A percentile compares a stretch with the other conserved stretches of the same genome.
phyloP scores from a whole-genome alignment of 2,888 invertebrate genomes.

The Drosophila paranaensis region DNA sequence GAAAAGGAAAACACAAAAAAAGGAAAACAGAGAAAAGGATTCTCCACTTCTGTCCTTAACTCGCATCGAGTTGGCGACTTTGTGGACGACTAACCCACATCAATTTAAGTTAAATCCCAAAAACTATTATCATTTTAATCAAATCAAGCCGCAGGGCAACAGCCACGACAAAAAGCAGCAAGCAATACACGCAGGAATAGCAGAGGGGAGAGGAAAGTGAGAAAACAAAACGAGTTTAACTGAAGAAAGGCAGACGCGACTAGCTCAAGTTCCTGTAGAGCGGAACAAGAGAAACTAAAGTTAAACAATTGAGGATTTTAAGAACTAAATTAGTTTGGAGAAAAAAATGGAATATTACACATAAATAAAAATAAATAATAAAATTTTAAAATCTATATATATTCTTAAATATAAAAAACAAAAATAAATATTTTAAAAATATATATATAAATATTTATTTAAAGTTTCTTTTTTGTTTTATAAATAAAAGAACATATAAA shows the following conservation, averaged over 20 bases:
- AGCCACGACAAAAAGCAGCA: constrained; percentile 20
- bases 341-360: no score
- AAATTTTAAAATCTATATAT: no score
- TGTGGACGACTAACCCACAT: constrained; percentile 62
- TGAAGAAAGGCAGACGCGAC: constrained; percentile 17
- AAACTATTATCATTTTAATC: constrained; percentile 81
- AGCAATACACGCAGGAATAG: constrained; percentile 40
- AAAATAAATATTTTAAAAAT: no score
- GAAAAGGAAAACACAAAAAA: neutral
- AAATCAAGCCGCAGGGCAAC: constrained; percentile 65
- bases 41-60: neutral
- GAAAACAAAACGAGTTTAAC: neutral
- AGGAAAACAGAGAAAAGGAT: neutral
- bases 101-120: constrained; percentile 76
- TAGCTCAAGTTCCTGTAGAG: neutral
- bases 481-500: no score
- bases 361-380: no score
- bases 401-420: no score
- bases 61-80: constrained; percentile 8
- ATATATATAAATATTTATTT: no score
- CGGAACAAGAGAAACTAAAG: no score
- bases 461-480: no score
- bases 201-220: constrained; percentile 2
- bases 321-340: no score
- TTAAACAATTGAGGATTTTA: no score